Evolutionary conservation across 2,113 vertebrate species (phyloP), one percentile per base, ranked within the genome.

Genomic region (Tamias sibiricus): DNA sequence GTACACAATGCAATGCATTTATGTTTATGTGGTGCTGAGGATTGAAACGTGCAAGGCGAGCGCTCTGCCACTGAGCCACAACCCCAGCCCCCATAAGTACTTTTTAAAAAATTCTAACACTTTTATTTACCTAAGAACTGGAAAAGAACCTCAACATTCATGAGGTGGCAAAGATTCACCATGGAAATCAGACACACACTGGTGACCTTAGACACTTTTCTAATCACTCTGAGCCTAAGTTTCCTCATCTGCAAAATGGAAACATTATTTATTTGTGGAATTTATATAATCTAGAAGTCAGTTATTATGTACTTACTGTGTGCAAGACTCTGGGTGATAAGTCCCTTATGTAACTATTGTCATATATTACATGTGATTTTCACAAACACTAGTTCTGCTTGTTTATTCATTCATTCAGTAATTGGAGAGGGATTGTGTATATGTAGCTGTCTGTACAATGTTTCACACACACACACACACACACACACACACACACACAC

Each of bases 351-450:
- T 81, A 89, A 85, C 62, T 93, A 76, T 35, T 92, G 11, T 42
- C 81, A 87, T 82, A 76, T 20, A 42, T 8, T 80, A 52, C 52
- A 87, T 95, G 96, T 95, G 69, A 95, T 95, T 79, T 64, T 94
- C 80, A 90, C 49, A 64, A 66, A 35, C 64, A 87, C 76, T 57
- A 26, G 19, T 47, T 85, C 62, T 59, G 30, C 35, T 52, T 16
- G 30, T 49, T 79, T 44, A 71, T 71, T 92, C 32, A 69, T 86
- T 69, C 57, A 17, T 24, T 92, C 17, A 24, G 12, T 90, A 84
- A 87, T 19, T 72, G 44, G 22, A 83, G 64, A 57, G 40, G 4
- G 6, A 28, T 19, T 44, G 44, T 37, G 3, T 64, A 26, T 57
- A 47, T 77, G 62, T 35, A 54, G 13, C 54, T 77, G 52, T 71